These are phyloP conservation scores for Agrotis clavis DNA, from an alignment of 2,888 invertebrate species.

Conservation along the genomic window DNA sequence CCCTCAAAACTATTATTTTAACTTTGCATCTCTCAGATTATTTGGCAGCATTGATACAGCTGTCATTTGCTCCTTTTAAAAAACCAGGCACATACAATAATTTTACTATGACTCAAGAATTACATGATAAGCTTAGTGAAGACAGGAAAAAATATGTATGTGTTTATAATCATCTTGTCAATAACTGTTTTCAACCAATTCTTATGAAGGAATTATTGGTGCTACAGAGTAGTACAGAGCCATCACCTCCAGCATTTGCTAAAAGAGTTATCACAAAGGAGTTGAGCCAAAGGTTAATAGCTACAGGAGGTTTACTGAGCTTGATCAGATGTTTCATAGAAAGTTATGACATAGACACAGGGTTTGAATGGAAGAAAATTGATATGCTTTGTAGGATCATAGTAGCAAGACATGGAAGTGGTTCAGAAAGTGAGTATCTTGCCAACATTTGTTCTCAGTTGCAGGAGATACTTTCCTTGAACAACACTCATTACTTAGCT, in stretches of 20 bases:
- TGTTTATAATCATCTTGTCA: slow-evolving; percentile 89
- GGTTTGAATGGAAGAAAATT: slow-evolving; percentile 93
- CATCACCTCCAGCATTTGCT: slow-evolving; percentile 92
- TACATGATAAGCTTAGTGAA: slow-evolving; percentile 86
- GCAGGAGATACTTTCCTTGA: slow-evolving; percentile 83
- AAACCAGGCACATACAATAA: slow-evolving; percentile 88
- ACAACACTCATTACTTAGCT: slow-evolving; percentile 83
- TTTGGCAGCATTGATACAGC: slow-evolving; percentile 93
- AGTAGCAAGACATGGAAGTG: slow-evolving; percentile 88
- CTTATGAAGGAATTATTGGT: slow-evolving; percentile 94
- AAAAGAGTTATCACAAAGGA: slow-evolving; percentile 91
- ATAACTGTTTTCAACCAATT: slow-evolving; percentile 91
- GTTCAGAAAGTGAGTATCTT: slow-evolving; percentile 88
- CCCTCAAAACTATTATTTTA: slow-evolving; percentile 91
- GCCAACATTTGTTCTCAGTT: slow-evolving; percentile 90
- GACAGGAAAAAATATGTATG: slow-evolving; percentile 89
- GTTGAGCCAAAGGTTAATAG: slow-evolving; percentile 91
- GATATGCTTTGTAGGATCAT: slow-evolving; percentile 93
- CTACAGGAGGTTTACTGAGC: slow-evolving; percentile 92
- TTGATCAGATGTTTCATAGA: slow-evolving; percentile 93
- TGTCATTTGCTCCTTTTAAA: slow-evolving; percentile 92
- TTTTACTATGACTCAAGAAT: slow-evolving; percentile 90
- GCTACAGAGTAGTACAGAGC: slow-evolving; percentile 89
- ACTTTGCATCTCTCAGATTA: slow-evolving; percentile 91
- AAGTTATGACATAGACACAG: slow-evolving; percentile 88